A percentile compares a stretch with the other conserved stretches of the same genome.
Conservation (phyloP, 2,113 vertebrate species). For the Lamprologus sp. region DNA sequence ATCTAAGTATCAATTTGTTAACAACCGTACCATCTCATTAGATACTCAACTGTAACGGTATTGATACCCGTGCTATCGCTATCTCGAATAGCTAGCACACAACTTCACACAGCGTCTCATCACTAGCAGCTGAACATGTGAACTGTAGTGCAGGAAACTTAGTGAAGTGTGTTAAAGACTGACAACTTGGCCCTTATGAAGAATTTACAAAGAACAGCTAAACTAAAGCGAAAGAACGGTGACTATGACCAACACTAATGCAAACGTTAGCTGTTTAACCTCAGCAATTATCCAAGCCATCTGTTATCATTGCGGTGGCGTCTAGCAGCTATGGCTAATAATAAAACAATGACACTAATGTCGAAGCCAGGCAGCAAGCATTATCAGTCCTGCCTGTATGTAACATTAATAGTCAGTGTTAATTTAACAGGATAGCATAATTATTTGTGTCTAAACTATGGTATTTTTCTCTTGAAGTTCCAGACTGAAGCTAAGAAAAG, state of each 20-base stretch:
- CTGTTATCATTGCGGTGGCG: rapidly evolving
- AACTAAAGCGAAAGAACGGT: neutral
- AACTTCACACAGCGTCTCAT: neutral
- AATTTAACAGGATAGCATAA: neutral
- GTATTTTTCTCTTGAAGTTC: neutral
- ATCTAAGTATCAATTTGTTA: neutral
- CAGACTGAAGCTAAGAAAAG: neutral
- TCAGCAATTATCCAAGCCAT: neutral
- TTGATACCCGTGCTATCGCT: neutral
- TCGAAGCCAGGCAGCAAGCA: neutral
- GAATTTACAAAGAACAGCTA: neutral
- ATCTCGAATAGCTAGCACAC: neutral
- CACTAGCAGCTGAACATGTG: neutral
- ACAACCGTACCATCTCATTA: neutral
- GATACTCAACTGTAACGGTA: neutral
- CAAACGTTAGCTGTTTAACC: neutral
- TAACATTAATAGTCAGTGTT: neutral
- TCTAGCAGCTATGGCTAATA: neutral
- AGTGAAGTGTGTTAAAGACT: neutral
- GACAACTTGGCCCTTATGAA: neutral
- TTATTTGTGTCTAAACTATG: neutral
- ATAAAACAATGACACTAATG: neutral
- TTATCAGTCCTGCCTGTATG: neutral
- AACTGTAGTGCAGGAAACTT: neutral
- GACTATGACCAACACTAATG: neutral